Percentiles rank a stretch among this genome's conserved stretches.
Conservation (phyloP, 2,888 invertebrate species). For the Mesochorus sp. region DNA sequence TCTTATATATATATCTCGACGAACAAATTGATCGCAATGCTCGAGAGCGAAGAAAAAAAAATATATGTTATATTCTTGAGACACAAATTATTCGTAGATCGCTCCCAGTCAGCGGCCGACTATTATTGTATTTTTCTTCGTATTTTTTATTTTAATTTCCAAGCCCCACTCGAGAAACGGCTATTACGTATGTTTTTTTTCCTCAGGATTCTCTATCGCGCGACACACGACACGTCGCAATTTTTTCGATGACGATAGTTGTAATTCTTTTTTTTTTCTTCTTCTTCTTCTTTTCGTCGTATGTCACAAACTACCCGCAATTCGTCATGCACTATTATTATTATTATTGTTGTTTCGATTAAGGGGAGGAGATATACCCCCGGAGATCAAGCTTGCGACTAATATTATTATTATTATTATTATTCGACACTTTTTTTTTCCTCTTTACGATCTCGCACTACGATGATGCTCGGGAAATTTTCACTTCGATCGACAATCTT, state of each 20-base stretch:
- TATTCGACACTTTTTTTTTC: conserved; percentile 24
- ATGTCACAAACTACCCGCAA: neutral
- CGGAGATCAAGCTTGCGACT: conserved; percentile 37
- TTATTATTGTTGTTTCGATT: conserved; percentile 12
- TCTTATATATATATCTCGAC: too few relatives aligned
- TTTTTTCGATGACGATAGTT: conserved; percentile 17
- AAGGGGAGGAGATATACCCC: conserved; percentile 49
- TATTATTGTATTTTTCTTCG: conserved; percentile 13
- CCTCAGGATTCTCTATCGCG: conserved; percentile 1
- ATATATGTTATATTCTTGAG: too few relatives aligned
- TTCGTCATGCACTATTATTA: conserved; percentile 21
- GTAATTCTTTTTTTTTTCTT: neutral
- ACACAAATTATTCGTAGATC: too few relatives aligned
- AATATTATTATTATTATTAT: conserved; percentile 15
- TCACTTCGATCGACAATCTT: neutral
- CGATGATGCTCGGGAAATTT: neutral
- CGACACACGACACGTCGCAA: conserved; percentile 35
- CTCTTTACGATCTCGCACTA: neutral
- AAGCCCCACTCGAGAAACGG: conserved; percentile 29
- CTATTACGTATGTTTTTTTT: conserved; percentile 12
- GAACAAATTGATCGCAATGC: too few relatives aligned
- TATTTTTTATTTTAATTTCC: conserved; percentile 31
- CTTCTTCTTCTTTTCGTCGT: neutral
- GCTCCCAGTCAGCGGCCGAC: too few relatives aligned
- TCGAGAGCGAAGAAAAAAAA: neutral